These are phyloP conservation scores for Ostrea edulis DNA, from an alignment of 1,140 invertebrate species.

Conservation along the genomic window DNA sequence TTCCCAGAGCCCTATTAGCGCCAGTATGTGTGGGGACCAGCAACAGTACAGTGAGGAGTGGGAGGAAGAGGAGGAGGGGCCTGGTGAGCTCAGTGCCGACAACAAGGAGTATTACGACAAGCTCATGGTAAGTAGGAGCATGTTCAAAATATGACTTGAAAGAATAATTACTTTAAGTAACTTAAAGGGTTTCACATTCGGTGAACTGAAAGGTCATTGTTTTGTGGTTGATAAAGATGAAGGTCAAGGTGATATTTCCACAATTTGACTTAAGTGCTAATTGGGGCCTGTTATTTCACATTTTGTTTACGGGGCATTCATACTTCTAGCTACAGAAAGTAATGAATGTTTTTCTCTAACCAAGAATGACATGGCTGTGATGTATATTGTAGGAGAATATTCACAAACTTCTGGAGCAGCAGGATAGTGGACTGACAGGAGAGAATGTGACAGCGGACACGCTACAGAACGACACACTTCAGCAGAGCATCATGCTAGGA, in stretches of 20 bases:
- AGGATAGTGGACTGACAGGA: slow-evolving; percentile 49
- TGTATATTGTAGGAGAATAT: slow-evolving; percentile 67
- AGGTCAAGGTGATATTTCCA: too few relatives aligned
- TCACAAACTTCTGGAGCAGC: slow-evolving; percentile 64
- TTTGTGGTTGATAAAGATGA: too few relatives aligned
- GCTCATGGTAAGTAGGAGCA: slow-evolving; percentile 67
- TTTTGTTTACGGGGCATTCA: too few relatives aligned
- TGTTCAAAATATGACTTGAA: too few relatives aligned
- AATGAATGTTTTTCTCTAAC: too few relatives aligned
- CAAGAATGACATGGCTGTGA: too few relatives aligned
- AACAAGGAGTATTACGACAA: slow-evolving; percentile 72
- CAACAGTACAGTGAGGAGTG: slow-evolving; percentile 38
- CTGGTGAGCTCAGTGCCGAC: slow-evolving; percentile 61
- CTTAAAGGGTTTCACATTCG: too few relatives aligned
- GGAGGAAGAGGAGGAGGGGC: slow-evolving; percentile 58
- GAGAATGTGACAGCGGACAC: slow-evolving; percentile 49
- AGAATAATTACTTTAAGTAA: too few relatives aligned
- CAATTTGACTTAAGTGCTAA: too few relatives aligned
- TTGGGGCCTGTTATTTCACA: too few relatives aligned
- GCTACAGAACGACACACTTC: slow-evolving; percentile 52
- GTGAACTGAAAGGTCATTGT: too few relatives aligned
- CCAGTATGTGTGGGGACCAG: slow-evolving; percentile 71
- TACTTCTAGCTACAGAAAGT: too few relatives aligned
- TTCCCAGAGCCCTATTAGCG: slow-evolving; percentile 67
- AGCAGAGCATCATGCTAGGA: slow-evolving; percentile 62